Evolutionary conservation across 1,140 invertebrate genomes (phyloP).

Genomic region (Neuroterus valhalla): DNA sequence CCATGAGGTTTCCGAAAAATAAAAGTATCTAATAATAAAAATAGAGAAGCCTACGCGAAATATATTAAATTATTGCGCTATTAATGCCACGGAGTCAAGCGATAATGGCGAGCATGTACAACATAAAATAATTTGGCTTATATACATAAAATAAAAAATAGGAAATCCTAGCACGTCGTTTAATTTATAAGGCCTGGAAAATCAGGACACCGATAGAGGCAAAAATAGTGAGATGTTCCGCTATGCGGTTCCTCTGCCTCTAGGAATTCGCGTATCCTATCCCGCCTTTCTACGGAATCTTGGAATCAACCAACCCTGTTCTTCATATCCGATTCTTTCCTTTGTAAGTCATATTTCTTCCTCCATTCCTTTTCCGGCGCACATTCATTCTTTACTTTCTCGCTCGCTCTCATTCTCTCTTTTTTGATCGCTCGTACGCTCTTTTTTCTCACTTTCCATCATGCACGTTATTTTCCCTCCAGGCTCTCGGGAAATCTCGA

Average conservation of each 20-base stretch:
- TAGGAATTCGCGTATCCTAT: background rate
- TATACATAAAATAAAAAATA: conserved; percentile 29
- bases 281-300: background rate
- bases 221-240: conserved; percentile 23
- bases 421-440: conserved; percentile 34
- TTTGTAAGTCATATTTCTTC: background rate
- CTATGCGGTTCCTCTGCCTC: background rate
- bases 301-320: conserved; percentile 13
- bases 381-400: conserved; percentile 31
- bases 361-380: conserved; percentile 32
- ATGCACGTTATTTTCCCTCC: conserved; percentile 31
- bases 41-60: conserved; percentile 22
- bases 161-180: conserved; percentile 22
- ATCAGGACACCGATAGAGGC: conserved; percentile 22
- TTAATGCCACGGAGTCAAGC: conserved; percentile 21
- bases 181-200: conserved; percentile 21
- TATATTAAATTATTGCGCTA: conserved; percentile 30
- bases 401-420: conserved; percentile 29
- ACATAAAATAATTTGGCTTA: conserved; percentile 30
- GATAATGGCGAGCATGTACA: conserved; percentile 25
- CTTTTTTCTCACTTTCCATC: conserved; percentile 27
- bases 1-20: conserved; percentile 2
- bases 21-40: conserved; percentile 10
- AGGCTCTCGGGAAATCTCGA: conserved; percentile 32
- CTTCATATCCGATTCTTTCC: background rate